Percentiles rank a stretch among this genome's conserved stretches.
phyloP scores from a whole-genome alignment of 2,888 invertebrate genomes.

The Chaetogeoica ovagalla region DNA sequence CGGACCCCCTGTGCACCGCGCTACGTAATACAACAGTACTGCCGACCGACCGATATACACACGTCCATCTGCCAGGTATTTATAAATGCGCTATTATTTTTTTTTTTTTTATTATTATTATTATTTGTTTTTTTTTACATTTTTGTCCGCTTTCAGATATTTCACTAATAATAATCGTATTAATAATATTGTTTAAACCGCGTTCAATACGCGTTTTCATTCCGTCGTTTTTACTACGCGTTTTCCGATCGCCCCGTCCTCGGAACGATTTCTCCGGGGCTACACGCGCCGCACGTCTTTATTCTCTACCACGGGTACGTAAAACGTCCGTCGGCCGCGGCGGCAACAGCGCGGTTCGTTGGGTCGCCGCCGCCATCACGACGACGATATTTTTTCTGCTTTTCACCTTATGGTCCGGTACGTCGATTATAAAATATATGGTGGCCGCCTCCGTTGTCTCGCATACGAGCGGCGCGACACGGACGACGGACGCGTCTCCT shows the following conservation, averaged over 20 bases:
- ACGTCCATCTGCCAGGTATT: conserved; percentile 53
- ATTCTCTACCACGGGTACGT: too few relatives aligned
- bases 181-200: too few relatives aligned
- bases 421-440: too few relatives aligned
- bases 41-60: conserved; percentile 53
- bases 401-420: too few relatives aligned
- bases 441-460: too few relatives aligned
- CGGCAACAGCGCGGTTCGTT: too few relatives aligned
- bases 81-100: conserved; percentile 47
- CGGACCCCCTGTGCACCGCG: conserved; percentile 53
- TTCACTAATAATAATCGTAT: too few relatives aligned
- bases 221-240: background rate
- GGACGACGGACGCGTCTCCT: too few relatives aligned
- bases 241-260: background rate
- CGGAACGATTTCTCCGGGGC: background rate
- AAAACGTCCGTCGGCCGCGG: background rate
- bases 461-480: too few relatives aligned
- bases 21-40: conserved; percentile 51
- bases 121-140: background rate
- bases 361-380: background rate
- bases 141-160: background rate
- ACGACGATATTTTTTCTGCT: background rate
- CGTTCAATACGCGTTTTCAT: too few relatives aligned
- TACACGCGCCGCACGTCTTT: background rate
- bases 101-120: conserved; percentile 10